Evolutionary conservation across 2,797 vertebrate genomes (phyloP).

Genomic region (Chaetodon trifasciatus): DNA sequence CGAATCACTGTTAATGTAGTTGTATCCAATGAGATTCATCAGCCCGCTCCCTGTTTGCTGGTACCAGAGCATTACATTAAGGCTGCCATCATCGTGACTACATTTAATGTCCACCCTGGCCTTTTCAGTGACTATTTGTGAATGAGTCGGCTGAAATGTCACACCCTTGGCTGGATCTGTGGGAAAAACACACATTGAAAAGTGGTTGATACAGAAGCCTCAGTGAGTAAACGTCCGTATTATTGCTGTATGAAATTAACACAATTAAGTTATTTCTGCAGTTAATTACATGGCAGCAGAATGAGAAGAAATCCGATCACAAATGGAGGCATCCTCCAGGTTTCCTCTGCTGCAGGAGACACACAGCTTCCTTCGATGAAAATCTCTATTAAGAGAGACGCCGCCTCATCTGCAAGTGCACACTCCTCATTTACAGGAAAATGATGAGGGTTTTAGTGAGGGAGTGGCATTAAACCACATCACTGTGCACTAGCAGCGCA

Average conservation of each 20-base stretch:
- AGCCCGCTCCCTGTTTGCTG: conserved; percentile 42
- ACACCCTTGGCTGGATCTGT: conserved; percentile 47
- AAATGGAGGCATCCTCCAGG: conserved; percentile 22
- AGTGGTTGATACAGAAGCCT: neutral
- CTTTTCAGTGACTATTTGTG: conserved; percentile 12
- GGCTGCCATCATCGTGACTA: conserved; percentile 37
- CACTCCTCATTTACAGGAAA: neutral
- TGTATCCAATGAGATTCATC: conserved; percentile 45
- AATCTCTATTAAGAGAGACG: neutral
- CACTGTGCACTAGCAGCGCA: conserved; percentile 69
- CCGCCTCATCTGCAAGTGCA: neutral
- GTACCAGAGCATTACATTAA: conserved; percentile 71
- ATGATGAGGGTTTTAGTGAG: conserved; percentile 33
- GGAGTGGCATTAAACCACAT: conserved; percentile 45
- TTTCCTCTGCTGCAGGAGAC: neutral
- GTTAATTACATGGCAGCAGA: conserved; percentile 47
- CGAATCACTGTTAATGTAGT: neutral
- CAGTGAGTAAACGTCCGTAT: rapidly evolving
- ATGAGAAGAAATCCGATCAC: conserved; percentile 41
- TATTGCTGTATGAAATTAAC: neutral
- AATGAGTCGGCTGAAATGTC: conserved; percentile 41
- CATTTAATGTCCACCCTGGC: conserved; percentile 50
- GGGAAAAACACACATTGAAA: neutral
- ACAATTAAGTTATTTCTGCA: neutral
- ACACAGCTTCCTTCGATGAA: conserved; percentile 2